Percentiles rank a stretch among this genome's conserved stretches.
Evolutionary conservation across 2,113 vertebrate species (phyloP).

Genomic region (Dicentrarchus labrax): DNA sequence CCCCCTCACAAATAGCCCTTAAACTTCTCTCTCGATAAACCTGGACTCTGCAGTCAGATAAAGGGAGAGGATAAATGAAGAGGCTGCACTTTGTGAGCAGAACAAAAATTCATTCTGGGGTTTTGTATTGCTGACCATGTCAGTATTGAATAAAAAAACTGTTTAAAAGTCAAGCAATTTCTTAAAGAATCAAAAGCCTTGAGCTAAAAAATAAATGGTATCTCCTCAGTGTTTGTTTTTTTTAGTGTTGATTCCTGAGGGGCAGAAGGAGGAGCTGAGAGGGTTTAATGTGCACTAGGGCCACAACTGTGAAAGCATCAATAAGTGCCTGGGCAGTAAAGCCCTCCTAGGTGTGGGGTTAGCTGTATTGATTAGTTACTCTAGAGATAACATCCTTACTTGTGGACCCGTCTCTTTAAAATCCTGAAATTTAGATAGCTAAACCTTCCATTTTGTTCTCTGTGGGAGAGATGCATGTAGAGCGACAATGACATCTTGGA

Average conservation of each 20-base stretch:
- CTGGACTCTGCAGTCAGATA: neutral
- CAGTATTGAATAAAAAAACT: neutral
- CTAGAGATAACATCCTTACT: slow-evolving; percentile 59
- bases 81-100: slow-evolving; percentile 8
- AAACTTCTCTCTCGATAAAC: slow-evolving; percentile 27
- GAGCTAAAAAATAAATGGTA: slow-evolving; percentile 16
- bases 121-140: slow-evolving; percentile 13
- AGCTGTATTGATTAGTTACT: slow-evolving; percentile 65
- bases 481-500: neutral
- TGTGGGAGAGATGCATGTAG: neutral
- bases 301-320: slow-evolving; percentile 54
- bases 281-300: slow-evolving; percentile 34
- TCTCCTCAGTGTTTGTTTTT: neutral
- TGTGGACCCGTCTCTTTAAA: slow-evolving; percentile 38
- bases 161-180: slow-evolving; percentile 23
- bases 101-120: neutral
- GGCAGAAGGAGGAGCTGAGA: slow-evolving; percentile 15
- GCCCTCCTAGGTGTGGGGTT: slow-evolving; percentile 57
- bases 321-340: slow-evolving; percentile 57
- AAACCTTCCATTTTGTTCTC: neutral
- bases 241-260: slow-evolving; percentile 27
- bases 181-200: slow-evolving; percentile 21
- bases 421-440: slow-evolving; percentile 10
- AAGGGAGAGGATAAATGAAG: slow-evolving; percentile 25
- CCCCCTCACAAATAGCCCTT: slow-evolving; percentile 14